phyloP scores from a whole-genome alignment of 2,888 invertebrate genomes.

The Polietes domitor region DNA sequence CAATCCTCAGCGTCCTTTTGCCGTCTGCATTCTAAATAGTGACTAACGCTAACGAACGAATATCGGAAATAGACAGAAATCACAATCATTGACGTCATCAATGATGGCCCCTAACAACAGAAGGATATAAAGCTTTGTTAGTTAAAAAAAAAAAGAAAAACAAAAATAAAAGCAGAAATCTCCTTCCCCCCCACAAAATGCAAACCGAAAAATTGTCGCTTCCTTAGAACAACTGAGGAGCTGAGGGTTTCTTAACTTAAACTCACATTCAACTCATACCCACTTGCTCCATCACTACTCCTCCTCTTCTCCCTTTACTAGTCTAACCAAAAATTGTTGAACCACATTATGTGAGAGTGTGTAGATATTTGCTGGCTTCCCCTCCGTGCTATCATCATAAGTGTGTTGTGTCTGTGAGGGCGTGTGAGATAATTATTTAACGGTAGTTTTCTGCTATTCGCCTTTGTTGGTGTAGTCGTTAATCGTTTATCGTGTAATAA shows the following conservation, averaged over 20 bases:
- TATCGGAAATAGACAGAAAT: conserved; percentile 29
- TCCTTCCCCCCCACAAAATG: too few relatives aligned
- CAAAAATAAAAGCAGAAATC: neutral
- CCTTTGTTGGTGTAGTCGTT: neutral
- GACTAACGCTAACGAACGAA: conserved; percentile 31
- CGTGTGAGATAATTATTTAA: neutral
- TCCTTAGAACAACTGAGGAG: too few relatives aligned
- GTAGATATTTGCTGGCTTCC: too few relatives aligned
- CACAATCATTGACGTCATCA: conserved; percentile 54
- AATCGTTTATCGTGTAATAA: conserved; percentile 4
- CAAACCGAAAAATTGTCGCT: too few relatives aligned
- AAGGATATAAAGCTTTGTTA: neutral
- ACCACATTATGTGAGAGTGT: too few relatives aligned
- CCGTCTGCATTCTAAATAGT: neutral
- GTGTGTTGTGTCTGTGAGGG: neutral
- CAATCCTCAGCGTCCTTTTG: conserved; percentile 39
- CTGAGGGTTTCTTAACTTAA: too few relatives aligned
- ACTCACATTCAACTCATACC: too few relatives aligned
- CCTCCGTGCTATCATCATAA: too few relatives aligned
- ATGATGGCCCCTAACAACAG: neutral
- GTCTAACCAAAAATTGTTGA: too few relatives aligned
- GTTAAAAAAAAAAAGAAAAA: conserved; percentile 2
- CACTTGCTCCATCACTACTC: too few relatives aligned
- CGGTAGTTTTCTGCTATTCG: neutral
- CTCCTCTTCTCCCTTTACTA: too few relatives aligned